A percentile compares a stretch with the other conserved stretches of the same genome.
These are phyloP conservation scores for Drosophila arizonae DNA, from an alignment of 1,140 invertebrate species.

Conservation along the genomic window DNA sequence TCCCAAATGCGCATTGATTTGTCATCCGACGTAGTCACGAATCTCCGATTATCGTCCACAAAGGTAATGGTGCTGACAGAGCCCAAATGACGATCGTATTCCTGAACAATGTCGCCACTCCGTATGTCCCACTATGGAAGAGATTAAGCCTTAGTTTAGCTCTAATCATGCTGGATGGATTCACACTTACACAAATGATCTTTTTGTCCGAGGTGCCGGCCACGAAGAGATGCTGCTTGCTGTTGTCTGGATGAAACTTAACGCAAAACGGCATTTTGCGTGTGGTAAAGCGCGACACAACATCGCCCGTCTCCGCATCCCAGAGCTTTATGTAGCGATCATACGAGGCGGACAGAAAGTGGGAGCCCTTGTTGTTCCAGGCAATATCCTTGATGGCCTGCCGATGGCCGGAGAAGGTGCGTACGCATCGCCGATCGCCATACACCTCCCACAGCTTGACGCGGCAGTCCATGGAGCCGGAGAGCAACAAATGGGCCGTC, in stretches of 20 bases:
- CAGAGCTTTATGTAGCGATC: conserved; percentile 98
- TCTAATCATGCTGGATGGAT: background rate
- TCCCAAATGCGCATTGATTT: conserved; percentile 99
- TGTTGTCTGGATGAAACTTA: conserved; percentile 98
- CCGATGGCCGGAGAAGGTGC: conserved; percentile 98
- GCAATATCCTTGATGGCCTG: conserved; percentile 98
- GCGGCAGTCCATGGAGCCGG: conserved; percentile 97
- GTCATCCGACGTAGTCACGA: conserved; percentile 99
- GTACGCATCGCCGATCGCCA: conserved; percentile 95
- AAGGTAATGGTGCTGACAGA: conserved; percentile 99
- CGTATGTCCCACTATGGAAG: conserved; percentile 95
- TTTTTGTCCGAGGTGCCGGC: conserved; percentile 99
- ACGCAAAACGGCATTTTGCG: conserved; percentile 98
- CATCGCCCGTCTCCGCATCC: conserved; percentile 99
- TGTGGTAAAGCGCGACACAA: conserved; percentile 95
- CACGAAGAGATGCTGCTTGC: conserved; percentile 98
- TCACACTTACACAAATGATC: conserved; percentile 94
- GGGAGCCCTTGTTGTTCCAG: conserved; percentile 96
- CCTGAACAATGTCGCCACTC: conserved; percentile 97
- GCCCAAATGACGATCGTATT: conserved; percentile 99
- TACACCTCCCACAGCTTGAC: conserved; percentile 99
- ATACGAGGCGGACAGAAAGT: conserved; percentile 97
- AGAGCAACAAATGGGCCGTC: conserved; percentile 97
- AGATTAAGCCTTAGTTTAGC: conserved; percentile 18
- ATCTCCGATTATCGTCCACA: conserved; percentile 98